phyloP scores from a whole-genome alignment of 1,140 invertebrate genomes.

The Galendromus occidentalis region DNA sequence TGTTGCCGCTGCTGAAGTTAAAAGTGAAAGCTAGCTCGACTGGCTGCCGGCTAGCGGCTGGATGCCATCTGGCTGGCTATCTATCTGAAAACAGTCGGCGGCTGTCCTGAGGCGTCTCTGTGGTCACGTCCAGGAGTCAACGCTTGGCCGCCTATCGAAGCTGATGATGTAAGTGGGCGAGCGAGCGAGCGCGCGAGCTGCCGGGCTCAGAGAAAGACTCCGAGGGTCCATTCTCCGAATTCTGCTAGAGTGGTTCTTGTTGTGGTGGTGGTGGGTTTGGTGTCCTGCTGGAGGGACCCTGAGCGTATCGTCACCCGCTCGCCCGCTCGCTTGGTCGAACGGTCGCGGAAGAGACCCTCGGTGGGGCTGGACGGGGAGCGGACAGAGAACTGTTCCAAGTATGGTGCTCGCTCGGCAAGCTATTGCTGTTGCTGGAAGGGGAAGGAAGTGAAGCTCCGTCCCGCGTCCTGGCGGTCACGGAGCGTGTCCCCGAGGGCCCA shows the following conservation, averaged over 20 bases:
- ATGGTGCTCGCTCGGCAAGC: not conserved
- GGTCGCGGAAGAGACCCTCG: no score
- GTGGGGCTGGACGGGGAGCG: no score
- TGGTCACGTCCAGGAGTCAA: no score
- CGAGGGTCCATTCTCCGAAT: not conserved
- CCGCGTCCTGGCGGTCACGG: not conserved
- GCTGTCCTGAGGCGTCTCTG: no score
- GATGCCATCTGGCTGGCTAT: not conserved
- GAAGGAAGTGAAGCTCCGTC: not conserved
- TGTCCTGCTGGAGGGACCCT: no score
- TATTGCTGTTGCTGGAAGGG: not conserved
- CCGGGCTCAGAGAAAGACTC: not conserved
- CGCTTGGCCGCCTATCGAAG: not conserved
- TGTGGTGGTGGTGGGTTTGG: not conserved
- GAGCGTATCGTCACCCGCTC: no score
- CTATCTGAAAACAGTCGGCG: not conserved
- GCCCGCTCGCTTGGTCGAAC: no score
- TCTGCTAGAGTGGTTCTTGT: not conserved
- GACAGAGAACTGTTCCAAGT: not conserved
- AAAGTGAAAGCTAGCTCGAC: conserved; percentile 1
- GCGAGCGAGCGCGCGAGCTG: not conserved
- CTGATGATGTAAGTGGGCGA: not conserved
- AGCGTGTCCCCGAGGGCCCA: conserved; percentile 10
- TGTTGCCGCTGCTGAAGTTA: not conserved
- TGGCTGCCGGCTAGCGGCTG: not conserved